A percentile compares a stretch with the other conserved stretches of the same genome.
phyloP scores from a whole-genome alignment of 1,140 invertebrate genomes.

The Periplaneta americana region DNA sequence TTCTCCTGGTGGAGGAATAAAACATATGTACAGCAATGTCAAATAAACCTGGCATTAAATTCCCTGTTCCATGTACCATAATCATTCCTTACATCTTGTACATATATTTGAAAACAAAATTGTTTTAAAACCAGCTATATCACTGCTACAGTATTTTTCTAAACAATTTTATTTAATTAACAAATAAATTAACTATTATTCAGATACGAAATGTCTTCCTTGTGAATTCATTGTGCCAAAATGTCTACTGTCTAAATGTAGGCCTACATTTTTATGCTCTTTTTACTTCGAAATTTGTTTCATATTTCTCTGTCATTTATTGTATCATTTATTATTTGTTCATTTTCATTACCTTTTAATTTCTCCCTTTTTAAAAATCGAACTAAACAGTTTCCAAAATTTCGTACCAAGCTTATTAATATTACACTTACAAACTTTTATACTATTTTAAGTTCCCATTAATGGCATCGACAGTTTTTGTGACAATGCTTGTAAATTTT shows the following conservation, averaged over 20 bases:
- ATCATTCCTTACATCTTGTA: background rate
- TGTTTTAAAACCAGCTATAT: slow-evolving; percentile 14
- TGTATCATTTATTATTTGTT: background rate
- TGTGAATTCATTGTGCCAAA: slow-evolving; percentile 20
- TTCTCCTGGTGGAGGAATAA: background rate
- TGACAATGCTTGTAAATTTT: background rate
- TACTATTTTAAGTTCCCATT: background rate
- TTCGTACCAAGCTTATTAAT: background rate
- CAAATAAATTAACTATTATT: background rate
- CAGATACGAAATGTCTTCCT: slow-evolving; percentile 9
- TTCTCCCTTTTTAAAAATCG: background rate
- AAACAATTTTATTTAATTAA: slow-evolving; percentile 6
- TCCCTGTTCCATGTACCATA: background rate
- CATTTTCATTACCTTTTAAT: slow-evolving; percentile 1
- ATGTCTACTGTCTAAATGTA: slow-evolving; percentile 1
- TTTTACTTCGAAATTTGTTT: background rate
- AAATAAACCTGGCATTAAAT: no score
- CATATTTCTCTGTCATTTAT: background rate
- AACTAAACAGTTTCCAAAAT: background rate
- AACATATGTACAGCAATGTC: background rate
- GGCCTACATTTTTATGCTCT: slow-evolving; percentile 4
- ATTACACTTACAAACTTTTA: no score
- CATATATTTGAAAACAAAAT: background rate
- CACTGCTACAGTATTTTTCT: slow-evolving; percentile 15
- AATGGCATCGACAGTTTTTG: background rate